Evolutionary conservation across 1,140 invertebrate species (phyloP).

Genomic region (Cotesia chilonis): DNA sequence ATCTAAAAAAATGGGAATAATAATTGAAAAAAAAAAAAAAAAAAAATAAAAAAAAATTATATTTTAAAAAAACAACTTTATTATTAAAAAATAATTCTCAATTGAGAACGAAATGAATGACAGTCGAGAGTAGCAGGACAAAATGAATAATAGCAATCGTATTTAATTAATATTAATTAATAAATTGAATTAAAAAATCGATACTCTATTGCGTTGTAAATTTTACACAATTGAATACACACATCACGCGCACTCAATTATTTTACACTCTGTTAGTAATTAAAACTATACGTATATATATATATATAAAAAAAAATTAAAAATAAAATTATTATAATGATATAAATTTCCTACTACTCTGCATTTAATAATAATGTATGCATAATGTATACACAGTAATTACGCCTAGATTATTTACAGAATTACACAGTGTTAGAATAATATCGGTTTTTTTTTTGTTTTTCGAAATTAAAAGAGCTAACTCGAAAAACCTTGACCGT

Average conservation of each 20-base stretch:
- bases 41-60: not conserved
- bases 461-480: not conserved
- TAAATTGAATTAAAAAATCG: not conserved
- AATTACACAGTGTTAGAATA: constrained; percentile 29
- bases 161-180: no score
- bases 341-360: not conserved
- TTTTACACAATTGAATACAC: constrained; percentile 2
- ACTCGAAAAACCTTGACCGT: no score
- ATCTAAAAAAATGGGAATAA: not conserved
- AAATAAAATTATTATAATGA: not conserved
- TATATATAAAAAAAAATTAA: not conserved
- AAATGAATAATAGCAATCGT: not conserved
- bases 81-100: constrained; percentile 34
- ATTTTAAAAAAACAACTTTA: constrained; percentile 29
- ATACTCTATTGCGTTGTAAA: constrained; percentile 2
- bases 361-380: constrained; percentile 10
- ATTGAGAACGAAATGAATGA: constrained; percentile 26
- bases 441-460: not conserved
- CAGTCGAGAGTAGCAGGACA: constrained; percentile 25
- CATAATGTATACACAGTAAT: constrained; percentile 19
- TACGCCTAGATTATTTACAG: constrained; percentile 35
- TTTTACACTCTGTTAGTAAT: not conserved
- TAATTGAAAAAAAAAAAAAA: not conserved
- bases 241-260: constrained; percentile 12
- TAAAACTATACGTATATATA: not conserved